Evolutionary conservation across 2,888 invertebrate species (phyloP).

Genomic region (Furcula furcula): DNA sequence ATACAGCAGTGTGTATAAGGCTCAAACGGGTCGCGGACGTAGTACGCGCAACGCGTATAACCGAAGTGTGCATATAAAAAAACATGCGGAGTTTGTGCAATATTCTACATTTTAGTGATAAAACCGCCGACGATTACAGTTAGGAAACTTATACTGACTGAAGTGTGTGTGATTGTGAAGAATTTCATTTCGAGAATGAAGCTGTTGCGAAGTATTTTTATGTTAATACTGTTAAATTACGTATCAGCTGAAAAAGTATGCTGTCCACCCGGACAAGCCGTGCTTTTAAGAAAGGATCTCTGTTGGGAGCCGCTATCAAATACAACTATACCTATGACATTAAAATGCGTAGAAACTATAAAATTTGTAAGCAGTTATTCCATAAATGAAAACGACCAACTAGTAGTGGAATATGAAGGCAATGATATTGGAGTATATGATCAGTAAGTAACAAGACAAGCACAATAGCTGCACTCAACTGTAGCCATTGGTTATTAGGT

Average conservation of each 20-base stretch:
- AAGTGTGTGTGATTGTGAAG: no score
- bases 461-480: not conserved
- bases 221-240: slow-evolving; percentile 1
- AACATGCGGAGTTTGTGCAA: no score
- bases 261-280: slow-evolving; percentile 26
- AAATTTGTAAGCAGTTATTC: slow-evolving; percentile 13
- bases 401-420: slow-evolving; percentile 12
- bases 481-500: no score
- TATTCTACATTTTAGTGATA: no score
- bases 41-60: no score
- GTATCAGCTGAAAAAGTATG: slow-evolving; percentile 21
- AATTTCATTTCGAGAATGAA: slow-evolving; percentile 13
- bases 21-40: no score
- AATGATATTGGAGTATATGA: slow-evolving; percentile 15
- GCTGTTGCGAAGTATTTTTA: not conserved
- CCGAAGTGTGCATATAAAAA: no score
- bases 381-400: slow-evolving; percentile 11
- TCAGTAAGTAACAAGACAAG: slow-evolving; percentile 30
- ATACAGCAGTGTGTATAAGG: no score
- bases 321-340: slow-evolving; percentile 13
- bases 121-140: no score
- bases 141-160: no score
- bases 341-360: slow-evolving; percentile 22
- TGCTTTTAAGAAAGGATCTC: slow-evolving; percentile 17
- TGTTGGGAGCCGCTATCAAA: slow-evolving; percentile 43